Evolutionary conservation across 2,113 vertebrate genomes (phyloP), one percentile per base, ranked within the genome.

Genomic region (Carollia perspicillata): DNA sequence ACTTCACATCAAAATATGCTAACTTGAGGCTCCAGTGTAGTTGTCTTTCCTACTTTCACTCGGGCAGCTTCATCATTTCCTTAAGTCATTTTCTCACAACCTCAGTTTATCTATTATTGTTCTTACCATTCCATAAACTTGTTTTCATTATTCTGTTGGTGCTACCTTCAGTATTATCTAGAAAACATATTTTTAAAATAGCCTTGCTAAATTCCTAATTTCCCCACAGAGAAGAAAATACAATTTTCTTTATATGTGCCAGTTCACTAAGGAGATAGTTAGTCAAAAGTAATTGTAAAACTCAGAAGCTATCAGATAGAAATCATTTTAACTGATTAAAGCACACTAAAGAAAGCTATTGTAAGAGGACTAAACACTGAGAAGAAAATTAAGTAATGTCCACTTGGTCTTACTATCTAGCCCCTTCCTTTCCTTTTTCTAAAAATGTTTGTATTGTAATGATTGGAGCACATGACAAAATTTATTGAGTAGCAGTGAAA

Each of bases 291-390:
- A 44, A 84, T 47, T 93, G 92, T 22, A 90, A 81, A 75, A 3
- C 49, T 66, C 71, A 87, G 69, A 75, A 71, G 55, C 37, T 81
- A 78, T 71, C 51, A 71, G 14, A 60, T 3, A 84, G 40, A 80
- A 90, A 58, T 83, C 8, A 93, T 71, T 97, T 75, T 75, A 95
- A 92, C 65, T 78, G 84, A 53, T 53, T 68, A 95, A 66, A 53
- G 5, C 18, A 86, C 37, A 68, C 5, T 80, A 65, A 83, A 74
- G 17, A 55, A 74, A 88, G 35, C 8, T n/a, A 40, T 18, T 33
- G 0, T 11, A 87, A 6, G 60, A 83, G 11, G 14, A 87, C 37
- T n/a, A 81, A 89, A 93, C 66, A 42, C 6, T 47, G 65, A 13
- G 66, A 30, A 23, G 22, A 81, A 77, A 37, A 88, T 63, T 35